These are phyloP conservation scores for Rhizomys pruinosus DNA, from an alignment of 2,113 vertebrate genomes.

Conservation along the genomic window DNA sequence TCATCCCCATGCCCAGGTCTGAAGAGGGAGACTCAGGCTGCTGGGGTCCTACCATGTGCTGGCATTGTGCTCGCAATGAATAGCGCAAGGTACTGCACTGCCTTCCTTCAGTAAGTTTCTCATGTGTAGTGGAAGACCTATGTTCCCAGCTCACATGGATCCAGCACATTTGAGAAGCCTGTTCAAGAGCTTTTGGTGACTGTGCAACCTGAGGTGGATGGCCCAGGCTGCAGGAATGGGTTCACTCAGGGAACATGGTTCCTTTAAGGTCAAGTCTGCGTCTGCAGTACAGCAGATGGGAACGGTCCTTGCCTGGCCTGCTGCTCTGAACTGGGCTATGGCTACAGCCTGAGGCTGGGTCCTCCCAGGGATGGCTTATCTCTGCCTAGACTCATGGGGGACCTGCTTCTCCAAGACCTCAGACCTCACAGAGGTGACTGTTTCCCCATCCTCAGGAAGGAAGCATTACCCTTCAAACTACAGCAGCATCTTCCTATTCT, in stretches of 20 bases:
- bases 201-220: background rate
- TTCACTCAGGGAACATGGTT: background rate
- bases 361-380: background rate
- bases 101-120: background rate
- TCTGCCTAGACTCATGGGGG: background rate
- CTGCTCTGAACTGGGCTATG: background rate
- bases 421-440: background rate
- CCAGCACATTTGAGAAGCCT: background rate
- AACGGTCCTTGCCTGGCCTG: background rate
- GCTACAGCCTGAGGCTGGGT: background rate
- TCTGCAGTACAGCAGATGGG: background rate
- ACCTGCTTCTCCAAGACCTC: background rate
- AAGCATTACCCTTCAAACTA: background rate
- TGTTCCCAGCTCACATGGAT: background rate
- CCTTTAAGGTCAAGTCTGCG: background rate
- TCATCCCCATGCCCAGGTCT: background rate
- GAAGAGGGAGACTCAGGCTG: background rate
- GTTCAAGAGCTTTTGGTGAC: background rate
- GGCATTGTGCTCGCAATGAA: rapidly evolving
- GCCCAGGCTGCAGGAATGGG: background rate
- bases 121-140: background rate
- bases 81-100: background rate
- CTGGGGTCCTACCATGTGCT: background rate
- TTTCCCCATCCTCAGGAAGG: background rate
- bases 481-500: rapidly evolving